A percentile compares a stretch with the other conserved stretches of the same genome.
phyloP scores from a whole-genome alignment of 2,888 invertebrate species.

The Melieria omissa region DNA sequence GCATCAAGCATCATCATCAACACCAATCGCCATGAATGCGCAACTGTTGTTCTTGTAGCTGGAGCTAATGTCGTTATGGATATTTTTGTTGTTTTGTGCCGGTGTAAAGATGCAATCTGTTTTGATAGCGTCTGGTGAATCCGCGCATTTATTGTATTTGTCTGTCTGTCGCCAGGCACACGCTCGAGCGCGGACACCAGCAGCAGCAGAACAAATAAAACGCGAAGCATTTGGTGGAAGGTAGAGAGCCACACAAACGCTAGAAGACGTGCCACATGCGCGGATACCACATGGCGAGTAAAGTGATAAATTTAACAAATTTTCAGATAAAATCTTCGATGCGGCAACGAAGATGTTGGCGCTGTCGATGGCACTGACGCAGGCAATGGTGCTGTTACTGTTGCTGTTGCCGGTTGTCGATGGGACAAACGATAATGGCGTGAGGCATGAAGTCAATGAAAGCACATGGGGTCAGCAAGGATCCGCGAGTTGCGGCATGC shows the following conservation, averaged over 20 bases:
- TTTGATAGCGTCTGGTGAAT: conserved; percentile 12
- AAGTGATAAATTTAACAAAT: conserved; percentile 54
- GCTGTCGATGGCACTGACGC: too few species aligned
- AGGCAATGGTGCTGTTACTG: too few species aligned
- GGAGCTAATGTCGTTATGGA: conserved; percentile 29
- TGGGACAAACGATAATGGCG: too few species aligned
- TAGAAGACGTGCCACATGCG: neutral
- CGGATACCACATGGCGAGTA: conserved; percentile 49
- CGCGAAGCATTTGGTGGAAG: conserved; percentile 27
- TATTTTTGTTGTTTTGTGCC: conserved; percentile 1
- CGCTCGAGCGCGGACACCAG: conserved; percentile 24
- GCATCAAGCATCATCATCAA: too few species aligned
- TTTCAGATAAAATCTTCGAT: conserved; percentile 51
- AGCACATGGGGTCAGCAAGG: too few species aligned
- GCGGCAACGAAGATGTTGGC: neutral
- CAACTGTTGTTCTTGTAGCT: conserved; percentile 30
- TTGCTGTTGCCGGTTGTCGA: too few species aligned
- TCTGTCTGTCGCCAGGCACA: conserved; percentile 27
- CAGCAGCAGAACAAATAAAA: conserved; percentile 26
- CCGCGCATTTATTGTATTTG: conserved; percentile 15
- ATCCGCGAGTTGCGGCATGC: too few species aligned
- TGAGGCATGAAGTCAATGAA: too few species aligned
- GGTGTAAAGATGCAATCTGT: too few species aligned
- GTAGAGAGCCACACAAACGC: conserved; percentile 28
- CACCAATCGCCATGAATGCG: too few species aligned